Conservation (phyloP, 2,797 vertebrate genomes). For the Poecilia gillii region DNA sequence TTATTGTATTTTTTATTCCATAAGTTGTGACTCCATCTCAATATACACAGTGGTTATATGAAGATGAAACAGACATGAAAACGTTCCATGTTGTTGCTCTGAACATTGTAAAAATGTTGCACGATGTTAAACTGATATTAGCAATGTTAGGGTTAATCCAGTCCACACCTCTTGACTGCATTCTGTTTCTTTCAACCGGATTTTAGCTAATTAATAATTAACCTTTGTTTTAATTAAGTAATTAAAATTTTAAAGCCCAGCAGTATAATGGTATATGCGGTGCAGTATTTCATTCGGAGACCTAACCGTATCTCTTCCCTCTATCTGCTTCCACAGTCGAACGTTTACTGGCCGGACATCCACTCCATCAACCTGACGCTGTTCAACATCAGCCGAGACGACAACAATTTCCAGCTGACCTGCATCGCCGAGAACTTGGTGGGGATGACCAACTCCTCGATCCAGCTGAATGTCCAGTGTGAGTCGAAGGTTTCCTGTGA, state of each 20-base stretch:
- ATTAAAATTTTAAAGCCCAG: constrained; percentile 35
- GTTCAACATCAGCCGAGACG: constrained; percentile 94
- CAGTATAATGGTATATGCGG: background rate
- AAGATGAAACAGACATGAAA: background rate
- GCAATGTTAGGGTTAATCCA: constrained; percentile 18
- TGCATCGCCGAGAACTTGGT: constrained; percentile 98
- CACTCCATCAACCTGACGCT: constrained; percentile 97
- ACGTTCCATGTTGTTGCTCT: background rate
- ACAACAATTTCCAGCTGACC: constrained; percentile 92
- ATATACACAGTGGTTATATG: constrained; percentile 10
- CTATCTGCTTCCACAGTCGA: constrained; percentile 82
- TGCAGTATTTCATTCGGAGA: constrained; percentile 5
- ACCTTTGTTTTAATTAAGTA: constrained; percentile 35
- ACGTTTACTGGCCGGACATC: constrained; percentile 96
- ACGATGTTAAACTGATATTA: background rate
- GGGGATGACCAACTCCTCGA: constrained; percentile 95
- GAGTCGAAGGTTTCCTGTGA: constrained; percentile 67
- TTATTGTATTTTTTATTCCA: background rate
- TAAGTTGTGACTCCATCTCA: constrained; percentile 9
- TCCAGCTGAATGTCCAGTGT: constrained; percentile 95
- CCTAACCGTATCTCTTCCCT: constrained; percentile 7
- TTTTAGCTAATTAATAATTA: constrained; percentile 36
- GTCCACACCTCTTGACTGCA: constrained; percentile 4
- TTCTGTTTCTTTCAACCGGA: constrained; percentile 21
- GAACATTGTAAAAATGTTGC: background rate